These are phyloP conservation scores for Asobara japonica DNA, from an alignment of 1,140 invertebrate genomes.

Conservation along the genomic window DNA sequence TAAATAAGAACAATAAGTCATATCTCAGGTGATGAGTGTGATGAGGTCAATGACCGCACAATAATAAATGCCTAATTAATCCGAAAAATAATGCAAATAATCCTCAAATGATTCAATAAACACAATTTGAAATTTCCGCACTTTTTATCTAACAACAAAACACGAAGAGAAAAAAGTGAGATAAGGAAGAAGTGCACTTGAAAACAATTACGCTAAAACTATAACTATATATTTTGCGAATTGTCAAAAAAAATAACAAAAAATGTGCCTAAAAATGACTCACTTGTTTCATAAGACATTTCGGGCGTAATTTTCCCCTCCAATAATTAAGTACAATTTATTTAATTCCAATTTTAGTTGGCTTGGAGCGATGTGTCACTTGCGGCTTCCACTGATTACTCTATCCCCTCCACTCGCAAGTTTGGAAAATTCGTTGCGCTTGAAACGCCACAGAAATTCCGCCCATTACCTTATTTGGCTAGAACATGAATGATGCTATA, in stretches of 20 bases:
- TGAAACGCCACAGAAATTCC: not conserved
- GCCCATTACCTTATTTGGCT: not conserved
- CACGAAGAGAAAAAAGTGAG: too few relatives aligned
- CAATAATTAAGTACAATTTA: not conserved
- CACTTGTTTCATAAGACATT: constrained; percentile 6
- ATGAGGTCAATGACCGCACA: not conserved
- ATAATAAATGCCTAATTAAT: not conserved
- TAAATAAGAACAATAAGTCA: not conserved
- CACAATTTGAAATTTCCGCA: too few relatives aligned
- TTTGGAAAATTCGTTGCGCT: not conserved
- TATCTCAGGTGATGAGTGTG: not conserved
- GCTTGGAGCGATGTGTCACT: not conserved
- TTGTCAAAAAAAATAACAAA: not conserved
- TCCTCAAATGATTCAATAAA: too few relatives aligned
- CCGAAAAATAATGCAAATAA: not conserved
- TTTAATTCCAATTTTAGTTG: not conserved
- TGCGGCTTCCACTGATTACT: not conserved
- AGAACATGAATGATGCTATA: too few relatives aligned
- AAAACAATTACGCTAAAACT: too few relatives aligned
- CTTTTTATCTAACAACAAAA: too few relatives aligned
- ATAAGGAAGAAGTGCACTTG: too few relatives aligned
- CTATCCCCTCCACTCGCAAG: not conserved
- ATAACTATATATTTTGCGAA: not conserved
- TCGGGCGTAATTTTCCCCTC: not conserved
- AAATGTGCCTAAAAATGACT: not conserved